Base-by-base conservation (phyloP, 2,113 vertebrate genomes). In the Aramus guarauna region DNA sequence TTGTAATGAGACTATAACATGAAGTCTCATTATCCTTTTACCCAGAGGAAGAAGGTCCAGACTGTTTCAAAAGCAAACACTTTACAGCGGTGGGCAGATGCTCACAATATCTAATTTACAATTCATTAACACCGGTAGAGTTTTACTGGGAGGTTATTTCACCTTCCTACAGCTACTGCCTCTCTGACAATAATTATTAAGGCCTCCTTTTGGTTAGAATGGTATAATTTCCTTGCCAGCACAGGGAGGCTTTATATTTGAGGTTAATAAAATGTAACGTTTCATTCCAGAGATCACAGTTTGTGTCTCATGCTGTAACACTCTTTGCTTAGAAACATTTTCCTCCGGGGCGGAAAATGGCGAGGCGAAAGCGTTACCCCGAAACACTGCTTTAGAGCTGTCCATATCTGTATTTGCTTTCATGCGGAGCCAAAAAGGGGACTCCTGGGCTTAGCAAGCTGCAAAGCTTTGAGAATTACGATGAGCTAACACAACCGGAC, bases 261-360 rank as follows among this genome's bases (percentile, higher is more conserved):
- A 97, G 79, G 55, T 93, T 97, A 97, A 97, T 94, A 94, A 91
- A 96, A 96, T 50, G 85, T 84, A 96, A 64, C 79, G 0, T 95
- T 96, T 93, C 41, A 79, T 94, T 92, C 48, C 79, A 95, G 58
- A 84, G 76, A 93, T 92, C 85, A 84, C 87, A 96, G 62, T 87
- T 89, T 94, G 60, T 96, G 93, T 95, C 92, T 95, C 34, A 79
- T 94, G 73, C 64, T 96, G 64, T 97, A 95, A 82, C 50, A 34
- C 58, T 85, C 86, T 60, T 60, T 79, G 69, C 94, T 90, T 93
- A 86, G 96, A 93, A 88, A 48, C 16, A 22, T 93, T 95, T 95
- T 94, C 58, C 90, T 94, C 64, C 90, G 90, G 91, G 62, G 66
- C 94, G 43, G 90, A 91, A 92, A 91, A 92, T 76, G 76, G 60